phyloP scores from a whole-genome alignment of 1,140 invertebrate genomes.

The Dryas iulia region DNA sequence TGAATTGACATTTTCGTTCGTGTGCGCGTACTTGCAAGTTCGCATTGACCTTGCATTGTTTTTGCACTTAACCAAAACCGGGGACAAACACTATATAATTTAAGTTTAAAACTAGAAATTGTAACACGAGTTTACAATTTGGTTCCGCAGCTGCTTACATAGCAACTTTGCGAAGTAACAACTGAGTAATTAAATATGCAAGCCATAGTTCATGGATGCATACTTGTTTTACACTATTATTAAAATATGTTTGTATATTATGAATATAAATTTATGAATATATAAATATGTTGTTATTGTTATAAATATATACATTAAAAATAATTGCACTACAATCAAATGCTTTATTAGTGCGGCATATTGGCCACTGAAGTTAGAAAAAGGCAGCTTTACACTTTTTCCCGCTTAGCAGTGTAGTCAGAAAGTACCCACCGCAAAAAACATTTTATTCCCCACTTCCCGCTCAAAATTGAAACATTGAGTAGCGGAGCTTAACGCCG shows the following conservation, averaged over 20 bases:
- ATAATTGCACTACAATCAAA: too few species aligned
- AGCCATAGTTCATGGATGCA: conserved; percentile 9
- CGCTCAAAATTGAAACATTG: too few species aligned
- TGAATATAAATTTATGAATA: neutral
- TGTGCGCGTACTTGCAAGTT: neutral
- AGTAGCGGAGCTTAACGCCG: too few species aligned
- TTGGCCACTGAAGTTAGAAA: too few species aligned
- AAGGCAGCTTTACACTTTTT: too few species aligned
- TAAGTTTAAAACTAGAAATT: conserved; percentile 25
- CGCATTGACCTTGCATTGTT: conserved; percentile 1
- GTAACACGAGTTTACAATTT: conserved; percentile 18
- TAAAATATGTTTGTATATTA: neutral
- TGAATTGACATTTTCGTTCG: too few species aligned
- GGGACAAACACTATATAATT: conserved; percentile 22
- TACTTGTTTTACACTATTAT: neutral
- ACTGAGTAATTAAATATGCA: conserved; percentile 23
- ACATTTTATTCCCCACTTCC: too few species aligned
- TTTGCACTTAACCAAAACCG: conserved; percentile 19
- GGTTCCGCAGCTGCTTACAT: conserved; percentile 20
- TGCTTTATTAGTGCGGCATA: too few species aligned
- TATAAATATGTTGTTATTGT: too few species aligned
- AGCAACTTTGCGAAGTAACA: conserved; percentile 20
- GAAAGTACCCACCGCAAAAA: too few species aligned
- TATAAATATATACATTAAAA: too few species aligned
- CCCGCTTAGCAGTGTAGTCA: too few species aligned